phyloP scores from a whole-genome alignment of 1,140 invertebrate species.

The Trachymyrmex cornetzi region DNA sequence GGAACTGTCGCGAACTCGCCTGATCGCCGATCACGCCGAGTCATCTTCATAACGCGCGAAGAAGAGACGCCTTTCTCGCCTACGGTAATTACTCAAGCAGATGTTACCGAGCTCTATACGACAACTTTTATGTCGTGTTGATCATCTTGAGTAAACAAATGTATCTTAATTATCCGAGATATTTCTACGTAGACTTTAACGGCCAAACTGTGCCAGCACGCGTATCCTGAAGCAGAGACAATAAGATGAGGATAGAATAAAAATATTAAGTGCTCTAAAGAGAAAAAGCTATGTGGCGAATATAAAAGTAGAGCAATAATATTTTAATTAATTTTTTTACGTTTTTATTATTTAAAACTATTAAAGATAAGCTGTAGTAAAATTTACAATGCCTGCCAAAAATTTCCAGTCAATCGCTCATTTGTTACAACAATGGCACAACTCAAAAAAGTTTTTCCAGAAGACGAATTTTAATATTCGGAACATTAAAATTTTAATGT shows the following conservation, averaged over 20 bases:
- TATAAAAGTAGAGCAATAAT: neutral
- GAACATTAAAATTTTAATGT: no score
- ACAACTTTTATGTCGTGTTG: neutral
- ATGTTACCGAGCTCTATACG: neutral
- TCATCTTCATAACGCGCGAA: neutral
- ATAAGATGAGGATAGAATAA: neutral
- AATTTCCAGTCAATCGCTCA: no score
- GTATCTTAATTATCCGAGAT: neutral
- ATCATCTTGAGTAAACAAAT: neutral
- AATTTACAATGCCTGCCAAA: neutral
- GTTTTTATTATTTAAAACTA: neutral
- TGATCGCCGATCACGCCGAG: neutral
- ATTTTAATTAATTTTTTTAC: neutral
- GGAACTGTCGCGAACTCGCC: neutral
- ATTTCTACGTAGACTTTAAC: conserved; percentile 6
- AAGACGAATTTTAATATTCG: no score
- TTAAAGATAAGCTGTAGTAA: neutral
- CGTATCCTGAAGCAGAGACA: neutral
- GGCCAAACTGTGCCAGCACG: neutral
- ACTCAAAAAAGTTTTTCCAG: no score
- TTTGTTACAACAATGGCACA: no score
- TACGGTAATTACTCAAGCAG: neutral
- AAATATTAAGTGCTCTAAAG: neutral
- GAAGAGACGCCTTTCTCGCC: neutral
- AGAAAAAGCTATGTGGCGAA: neutral